A percentile compares a stretch with the other conserved stretches of the same genome.
These are phyloP conservation scores for Conistra vaccinii DNA, from an alignment of 2,888 invertebrate species.

Conservation along the genomic window DNA sequence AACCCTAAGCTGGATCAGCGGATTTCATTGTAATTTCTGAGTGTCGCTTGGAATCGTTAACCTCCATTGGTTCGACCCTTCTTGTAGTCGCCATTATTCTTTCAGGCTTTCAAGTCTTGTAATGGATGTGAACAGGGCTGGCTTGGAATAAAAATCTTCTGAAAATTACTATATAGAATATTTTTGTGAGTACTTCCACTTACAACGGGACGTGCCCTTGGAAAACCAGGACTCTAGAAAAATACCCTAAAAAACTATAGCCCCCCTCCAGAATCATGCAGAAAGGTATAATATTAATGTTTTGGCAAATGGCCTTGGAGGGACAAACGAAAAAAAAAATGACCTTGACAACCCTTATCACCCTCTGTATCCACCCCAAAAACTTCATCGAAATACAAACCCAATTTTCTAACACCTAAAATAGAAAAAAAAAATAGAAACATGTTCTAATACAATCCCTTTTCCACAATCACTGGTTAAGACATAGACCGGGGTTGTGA, in stretches of 20 bases:
- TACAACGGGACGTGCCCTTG: no score
- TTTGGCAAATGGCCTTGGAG: constrained; percentile 35
- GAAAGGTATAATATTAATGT: not conserved
- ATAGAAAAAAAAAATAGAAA: constrained; percentile 47
- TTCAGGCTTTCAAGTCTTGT: not conserved
- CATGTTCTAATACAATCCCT: constrained; percentile 74
- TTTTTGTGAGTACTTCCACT: not conserved
- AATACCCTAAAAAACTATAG: not conserved
- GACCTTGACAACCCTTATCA: not conserved
- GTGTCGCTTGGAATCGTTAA: no score
- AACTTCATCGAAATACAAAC: constrained; percentile 7
- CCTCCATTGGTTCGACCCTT: not conserved
- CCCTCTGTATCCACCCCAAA: not conserved
- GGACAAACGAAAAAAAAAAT: not conserved
- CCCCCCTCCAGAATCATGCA: not conserved
- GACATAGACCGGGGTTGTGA: constrained; percentile 86
- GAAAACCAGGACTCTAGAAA: not conserved
- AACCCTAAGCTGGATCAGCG: not conserved
- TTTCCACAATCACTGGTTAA: constrained; percentile 84
- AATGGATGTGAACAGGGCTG: not conserved
- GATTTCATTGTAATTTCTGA: not conserved
- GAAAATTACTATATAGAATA: not conserved
- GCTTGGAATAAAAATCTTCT: not conserved
- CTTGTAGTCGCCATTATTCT: not conserved
- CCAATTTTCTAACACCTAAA: constrained; percentile 32